Percentiles rank a stretch among this genome's conserved stretches.
Evolutionary conservation across 2,888 invertebrate genomes (phyloP).

Genomic region (Macrophya annulata): DNA sequence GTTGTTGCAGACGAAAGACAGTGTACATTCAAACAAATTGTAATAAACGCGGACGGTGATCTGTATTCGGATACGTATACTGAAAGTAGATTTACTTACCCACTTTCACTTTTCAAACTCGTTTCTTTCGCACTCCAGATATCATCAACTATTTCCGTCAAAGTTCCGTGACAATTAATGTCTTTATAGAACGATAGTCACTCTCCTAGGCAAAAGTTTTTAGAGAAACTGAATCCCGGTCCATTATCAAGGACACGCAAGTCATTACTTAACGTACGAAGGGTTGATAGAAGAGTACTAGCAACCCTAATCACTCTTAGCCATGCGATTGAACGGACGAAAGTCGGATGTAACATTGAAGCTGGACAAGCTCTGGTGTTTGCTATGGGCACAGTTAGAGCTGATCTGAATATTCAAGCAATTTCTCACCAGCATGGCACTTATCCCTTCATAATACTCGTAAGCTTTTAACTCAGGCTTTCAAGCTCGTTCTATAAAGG

Average conservation of each 20-base stretch:
- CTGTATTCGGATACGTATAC: neutral
- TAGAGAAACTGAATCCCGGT: neutral
- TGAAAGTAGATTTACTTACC: neutral
- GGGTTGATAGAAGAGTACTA: constrained; percentile 4
- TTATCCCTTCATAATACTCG: constrained; percentile 15
- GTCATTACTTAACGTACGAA: constrained; percentile 24
- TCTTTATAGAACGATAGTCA: neutral
- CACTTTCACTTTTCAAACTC: neutral
- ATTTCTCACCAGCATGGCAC: neutral
- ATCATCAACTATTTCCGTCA: neutral
- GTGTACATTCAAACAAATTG: too few species aligned
- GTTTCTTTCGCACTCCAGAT: neutral
- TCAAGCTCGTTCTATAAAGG: constrained; percentile 5
- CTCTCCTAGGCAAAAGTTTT: neutral
- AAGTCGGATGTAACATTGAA: neutral
- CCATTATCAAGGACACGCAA: neutral
- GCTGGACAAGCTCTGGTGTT: neutral
- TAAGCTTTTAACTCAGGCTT: constrained; percentile 29
- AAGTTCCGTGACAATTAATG: neutral
- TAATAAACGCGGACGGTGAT: neutral
- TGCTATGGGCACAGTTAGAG: constrained; percentile 29
- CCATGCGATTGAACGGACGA: neutral
- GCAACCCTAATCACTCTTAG: constrained; percentile 20
- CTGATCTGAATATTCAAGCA: constrained; percentile 35
- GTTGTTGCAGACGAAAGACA: too few species aligned